Evolutionary conservation across 2,888 invertebrate species (phyloP), one percentile per base, ranked within the genome.

Genomic region (Sarcophaga caerulescens): DNA sequence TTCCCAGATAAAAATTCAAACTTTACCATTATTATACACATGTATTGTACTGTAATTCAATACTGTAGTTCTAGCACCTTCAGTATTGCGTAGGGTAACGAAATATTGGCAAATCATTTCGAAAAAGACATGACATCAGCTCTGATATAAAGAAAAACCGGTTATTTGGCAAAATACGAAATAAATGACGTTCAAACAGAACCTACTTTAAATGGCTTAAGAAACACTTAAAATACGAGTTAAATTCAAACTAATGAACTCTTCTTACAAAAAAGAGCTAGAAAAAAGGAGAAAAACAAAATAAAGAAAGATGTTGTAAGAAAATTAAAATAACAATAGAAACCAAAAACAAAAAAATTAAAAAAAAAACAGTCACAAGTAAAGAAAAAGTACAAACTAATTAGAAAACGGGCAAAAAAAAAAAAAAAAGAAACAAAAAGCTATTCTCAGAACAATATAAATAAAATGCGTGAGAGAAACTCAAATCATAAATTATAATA

Each of bases 111-210:
- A 84, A 79, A 35, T 60, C 21, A 77, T 69, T 47, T 35, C 35
- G 57, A 57, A 68, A 84, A 69, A 84, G 68, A 68, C 78, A 84
- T 84, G 83, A 84, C 83, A 84, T 84, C 83, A 84, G 74, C 74
- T 79, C 12, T 68, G 35, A 79, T 59, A 21, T 21, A 66, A 84
- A 60, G 10, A 10, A 60, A 57, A 77, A 84, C 83, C 83, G 78
- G 83, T 84, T 25, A 68, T 73, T 66, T 63, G 57, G 65, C 23
- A 10, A 57, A 70, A 70, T 4, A 35, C n/a, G 60, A 19, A n/a
- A 19, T 17, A 60, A 60, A 69, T 52, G 52, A 60, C 21, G n/a
- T 60, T 17, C 60, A 25, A 59, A 70, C 25, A 21, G 17, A 76
- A 76, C 35, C 63, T 45, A 45, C 21, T 82, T 71, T 77, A 66